These are phyloP conservation scores for Mohoua ochrocephala DNA, from an alignment of 2,113 vertebrate genomes.

Conservation along the genomic window DNA sequence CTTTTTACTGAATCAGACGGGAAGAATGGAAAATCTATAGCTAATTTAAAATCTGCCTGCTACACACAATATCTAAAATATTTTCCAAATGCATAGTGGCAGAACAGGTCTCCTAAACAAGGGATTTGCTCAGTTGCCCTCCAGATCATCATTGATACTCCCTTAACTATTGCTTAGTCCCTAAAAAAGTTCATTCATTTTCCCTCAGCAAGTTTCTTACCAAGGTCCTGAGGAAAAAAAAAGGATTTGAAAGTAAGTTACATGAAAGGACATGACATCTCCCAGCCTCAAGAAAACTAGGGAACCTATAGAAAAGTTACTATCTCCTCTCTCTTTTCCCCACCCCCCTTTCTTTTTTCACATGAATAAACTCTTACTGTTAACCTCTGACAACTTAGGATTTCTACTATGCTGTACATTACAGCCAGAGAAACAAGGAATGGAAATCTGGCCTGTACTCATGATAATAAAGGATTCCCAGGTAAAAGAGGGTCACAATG, in stretches of 20 bases:
- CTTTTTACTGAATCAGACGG: neutral
- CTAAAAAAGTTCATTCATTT: neutral
- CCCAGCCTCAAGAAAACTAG: neutral
- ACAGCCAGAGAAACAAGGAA: neutral
- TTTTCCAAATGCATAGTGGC: neutral
- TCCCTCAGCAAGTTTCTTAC: neutral
- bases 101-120: neutral
- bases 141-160: neutral
- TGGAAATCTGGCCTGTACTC: neutral
- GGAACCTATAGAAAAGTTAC: neutral
- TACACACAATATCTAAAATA: neutral
- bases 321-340: neutral
- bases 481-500: neutral
- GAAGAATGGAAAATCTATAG: conserved; percentile 5
- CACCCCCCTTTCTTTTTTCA: neutral
- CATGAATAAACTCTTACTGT: neutral
- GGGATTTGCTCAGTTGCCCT: neutral
- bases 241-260: neutral
- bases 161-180: neutral
- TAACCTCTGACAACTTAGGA: neutral
- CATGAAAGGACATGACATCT: neutral
- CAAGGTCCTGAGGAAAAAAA: neutral
- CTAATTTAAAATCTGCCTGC: neutral
- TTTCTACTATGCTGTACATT: neutral
- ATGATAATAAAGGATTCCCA: neutral